These are phyloP conservation scores for Penaeus chinensis DNA, from an alignment of 1,140 invertebrate genomes.

Conservation along the genomic window DNA sequence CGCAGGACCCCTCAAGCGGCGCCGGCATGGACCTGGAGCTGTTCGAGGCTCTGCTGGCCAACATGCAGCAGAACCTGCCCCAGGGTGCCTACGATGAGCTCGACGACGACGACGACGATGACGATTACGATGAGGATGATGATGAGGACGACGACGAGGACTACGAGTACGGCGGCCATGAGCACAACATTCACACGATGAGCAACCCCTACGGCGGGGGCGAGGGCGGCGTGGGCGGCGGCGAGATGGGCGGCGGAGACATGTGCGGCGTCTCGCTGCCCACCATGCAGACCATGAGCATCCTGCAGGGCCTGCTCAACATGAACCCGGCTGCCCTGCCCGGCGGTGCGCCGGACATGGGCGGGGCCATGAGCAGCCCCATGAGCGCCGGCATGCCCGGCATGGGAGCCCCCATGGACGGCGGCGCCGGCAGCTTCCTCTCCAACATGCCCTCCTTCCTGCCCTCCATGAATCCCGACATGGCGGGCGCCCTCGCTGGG, in stretches of 20 bases:
- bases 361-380: constrained; percentile 42
- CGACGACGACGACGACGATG: constrained; percentile 61
- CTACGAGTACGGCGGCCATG: constrained; percentile 40
- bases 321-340: constrained; percentile 54
- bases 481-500: constrained; percentile 57
- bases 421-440: constrained; percentile 53
- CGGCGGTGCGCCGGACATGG: constrained; percentile 55
- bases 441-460: constrained; percentile 62
- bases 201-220: constrained; percentile 59
- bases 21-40: constrained; percentile 56
- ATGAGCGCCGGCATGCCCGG: constrained; percentile 46
- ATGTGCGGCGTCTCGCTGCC: constrained; percentile 51
- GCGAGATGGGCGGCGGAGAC: constrained; percentile 40
- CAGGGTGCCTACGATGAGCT: constrained; percentile 53
- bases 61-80: constrained; percentile 60
- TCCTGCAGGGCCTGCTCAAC: constrained; percentile 60
- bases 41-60: constrained; percentile 62
- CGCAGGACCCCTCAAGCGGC: constrained; percentile 43
- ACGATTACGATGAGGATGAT: constrained; percentile 61
- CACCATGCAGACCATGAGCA: constrained; percentile 62
- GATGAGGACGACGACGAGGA: constrained; percentile 62
- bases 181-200: constrained; percentile 62
- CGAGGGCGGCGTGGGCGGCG: constrained; percentile 45
- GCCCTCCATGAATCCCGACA: constrained; percentile 56
- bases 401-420: constrained; percentile 62